A percentile compares a stretch with the other conserved stretches of the same genome.
phyloP scores from a whole-genome alignment of 2,113 vertebrate species.

The Xyrauchen texanus region DNA sequence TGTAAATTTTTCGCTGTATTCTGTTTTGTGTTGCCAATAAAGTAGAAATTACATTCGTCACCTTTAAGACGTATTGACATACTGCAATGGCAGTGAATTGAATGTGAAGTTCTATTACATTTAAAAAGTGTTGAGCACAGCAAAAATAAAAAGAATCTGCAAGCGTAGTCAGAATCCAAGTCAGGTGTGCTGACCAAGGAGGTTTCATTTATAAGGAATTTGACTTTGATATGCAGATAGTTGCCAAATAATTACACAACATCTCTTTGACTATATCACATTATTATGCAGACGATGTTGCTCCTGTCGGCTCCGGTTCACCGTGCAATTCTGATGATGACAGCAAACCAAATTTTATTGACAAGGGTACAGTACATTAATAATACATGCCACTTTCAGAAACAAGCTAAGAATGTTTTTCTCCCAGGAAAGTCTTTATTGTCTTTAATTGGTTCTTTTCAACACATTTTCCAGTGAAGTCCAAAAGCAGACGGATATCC shows the following conservation, averaged over 20 bases:
- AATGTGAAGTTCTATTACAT: background rate
- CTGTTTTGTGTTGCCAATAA: background rate
- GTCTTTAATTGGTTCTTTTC: slow-evolving; percentile 67
- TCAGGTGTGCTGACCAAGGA: slow-evolving; percentile 34
- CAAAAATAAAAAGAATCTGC: slow-evolving; percentile 14
- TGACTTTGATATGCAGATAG: slow-evolving; percentile 18
- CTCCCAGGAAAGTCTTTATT: background rate
- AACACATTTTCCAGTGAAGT: slow-evolving; percentile 91
- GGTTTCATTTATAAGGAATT: slow-evolving; percentile 1
- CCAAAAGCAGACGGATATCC: slow-evolving; percentile 96
- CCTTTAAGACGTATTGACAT: slow-evolving; percentile 12
- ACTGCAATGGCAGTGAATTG: slow-evolving; percentile 4
- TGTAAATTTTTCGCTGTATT: too few relatives aligned
- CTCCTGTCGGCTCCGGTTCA: slow-evolving; percentile 84
- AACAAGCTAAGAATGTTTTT: background rate
- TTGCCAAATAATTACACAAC: slow-evolving; percentile 24
- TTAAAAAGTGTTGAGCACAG: slow-evolving; percentile 22
- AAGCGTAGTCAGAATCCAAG: slow-evolving; percentile 6
- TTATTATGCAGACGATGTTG: slow-evolving; percentile 44
- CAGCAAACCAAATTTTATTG: slow-evolving; percentile 91
- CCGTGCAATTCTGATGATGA: slow-evolving; percentile 94
- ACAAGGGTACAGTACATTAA: slow-evolving; percentile 90
- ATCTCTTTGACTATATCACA: slow-evolving; percentile 11
- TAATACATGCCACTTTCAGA: background rate
- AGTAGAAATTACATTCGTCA: background rate